Conservation (phyloP, 2,888 invertebrate genomes). For the Athripsodes cinereus region DNA sequence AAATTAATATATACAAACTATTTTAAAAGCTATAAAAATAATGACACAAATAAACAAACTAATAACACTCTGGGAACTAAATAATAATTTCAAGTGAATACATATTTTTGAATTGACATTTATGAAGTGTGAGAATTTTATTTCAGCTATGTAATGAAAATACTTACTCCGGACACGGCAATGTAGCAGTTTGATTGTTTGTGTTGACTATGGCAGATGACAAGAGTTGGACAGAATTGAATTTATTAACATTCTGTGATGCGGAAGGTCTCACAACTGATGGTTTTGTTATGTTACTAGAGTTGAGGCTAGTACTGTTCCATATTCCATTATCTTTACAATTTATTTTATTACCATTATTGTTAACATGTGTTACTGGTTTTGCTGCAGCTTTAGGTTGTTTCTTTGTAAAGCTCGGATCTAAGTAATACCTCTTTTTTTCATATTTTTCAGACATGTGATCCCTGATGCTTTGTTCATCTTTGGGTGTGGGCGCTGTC, state of each 20-base stretch:
- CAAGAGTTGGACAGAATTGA: not conserved
- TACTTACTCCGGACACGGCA: slow-evolving; percentile 40
- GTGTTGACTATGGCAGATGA: slow-evolving; percentile 17
- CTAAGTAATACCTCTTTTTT: slow-evolving; percentile 58
- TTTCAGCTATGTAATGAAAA: too few relatives aligned
- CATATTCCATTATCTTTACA: slow-evolving; percentile 9
- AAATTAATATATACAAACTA: too few relatives aligned
- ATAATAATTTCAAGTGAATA: too few relatives aligned
- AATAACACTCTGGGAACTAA: too few relatives aligned
- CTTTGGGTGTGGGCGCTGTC: slow-evolving; percentile 64
- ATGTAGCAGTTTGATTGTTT: slow-evolving; percentile 6
- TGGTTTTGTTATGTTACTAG: not conserved
- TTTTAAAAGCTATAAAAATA: too few relatives aligned
- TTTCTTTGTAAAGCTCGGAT: slow-evolving; percentile 12
- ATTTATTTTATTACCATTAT: not conserved
- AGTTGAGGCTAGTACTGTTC: slow-evolving; percentile 2
- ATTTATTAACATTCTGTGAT: slow-evolving; percentile 3
- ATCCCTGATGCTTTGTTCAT: slow-evolving; percentile 87
- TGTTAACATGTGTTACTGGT: slow-evolving; percentile 1
- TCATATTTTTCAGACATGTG: slow-evolving; percentile 95
- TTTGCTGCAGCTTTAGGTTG: slow-evolving; percentile 5
- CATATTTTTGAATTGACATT: too few relatives aligned
- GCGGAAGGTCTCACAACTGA: slow-evolving; percentile 27
- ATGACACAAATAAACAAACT: too few relatives aligned
- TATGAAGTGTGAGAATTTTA: too few relatives aligned